Base-by-base conservation (phyloP, 2,888 invertebrate genomes). In the Microplitis manilae region DNA sequence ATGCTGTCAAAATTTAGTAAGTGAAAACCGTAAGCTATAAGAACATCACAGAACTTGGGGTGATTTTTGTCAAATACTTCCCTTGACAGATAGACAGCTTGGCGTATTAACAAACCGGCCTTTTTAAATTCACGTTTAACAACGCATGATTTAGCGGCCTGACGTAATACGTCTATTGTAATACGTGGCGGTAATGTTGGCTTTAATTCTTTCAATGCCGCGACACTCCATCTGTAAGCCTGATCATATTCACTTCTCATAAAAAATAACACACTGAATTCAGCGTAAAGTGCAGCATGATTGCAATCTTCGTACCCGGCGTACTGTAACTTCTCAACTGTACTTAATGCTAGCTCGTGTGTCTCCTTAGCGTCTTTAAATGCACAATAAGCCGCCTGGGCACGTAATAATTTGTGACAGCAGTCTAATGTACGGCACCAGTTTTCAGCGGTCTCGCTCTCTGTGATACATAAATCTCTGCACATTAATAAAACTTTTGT, bases 1-100 rank as follows among this genome's bases (percentile, higher is more conserved):
- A 96, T 95, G 74, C 94, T 94, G 91, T 98, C 98, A 73, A 95
- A 94, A 90, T 97, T 97, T 83, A 97, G 92, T 85, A 97, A 91
- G 89, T 96, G 97, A 91, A 96, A 97, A 81, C 96, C 98, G 90
- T 96, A 96, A 91, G 97, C 97, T 82, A 96, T 92, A 78, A 98
- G 91, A 64, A 96, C 94, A 89, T 96, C 96, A 38, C 97, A 95
- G 89, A 94, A 95, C 85, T 95, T 94, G 75, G 96, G 96, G 91
- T 96, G 96, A n/a, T 91, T 89, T 38, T 91, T 90, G 1, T 93
- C 93, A 90, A 93, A 94, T 67, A 92, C 90, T 83, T 91, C 91
- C 15, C 94, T 92, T 13, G 95, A 94, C 74, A 94, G 91, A 79
- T 93, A 93, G 64, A 96, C 94, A 0, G 96, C 97, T 90, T 96